phyloP scores from a whole-genome alignment of 2,797 vertebrate genomes.

The Squalus acanthias region DNA sequence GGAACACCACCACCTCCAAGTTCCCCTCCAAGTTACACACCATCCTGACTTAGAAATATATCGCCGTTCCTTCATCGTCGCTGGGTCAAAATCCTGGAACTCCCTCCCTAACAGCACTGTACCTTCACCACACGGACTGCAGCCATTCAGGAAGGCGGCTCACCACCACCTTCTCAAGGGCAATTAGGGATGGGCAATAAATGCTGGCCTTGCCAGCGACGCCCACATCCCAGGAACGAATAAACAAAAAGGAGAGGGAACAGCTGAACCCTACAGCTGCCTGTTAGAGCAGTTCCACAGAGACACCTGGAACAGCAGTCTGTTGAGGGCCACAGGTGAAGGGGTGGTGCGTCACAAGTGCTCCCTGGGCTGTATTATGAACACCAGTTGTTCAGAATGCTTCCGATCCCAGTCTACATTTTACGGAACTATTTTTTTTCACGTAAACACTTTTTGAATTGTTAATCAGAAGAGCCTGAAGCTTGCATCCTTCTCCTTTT shows the following conservation, averaged over 20 bases:
- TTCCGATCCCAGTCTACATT: background rate
- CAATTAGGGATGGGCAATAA: no score
- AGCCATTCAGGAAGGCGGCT: no score
- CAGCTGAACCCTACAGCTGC: background rate
- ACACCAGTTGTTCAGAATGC: background rate
- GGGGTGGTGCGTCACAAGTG: background rate
- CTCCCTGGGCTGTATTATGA: background rate
- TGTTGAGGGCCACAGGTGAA: background rate
- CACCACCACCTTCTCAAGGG: no score
- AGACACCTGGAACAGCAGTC: background rate
- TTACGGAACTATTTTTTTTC: background rate
- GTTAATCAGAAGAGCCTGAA: background rate
- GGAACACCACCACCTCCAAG: no score
- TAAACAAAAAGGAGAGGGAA: background rate
- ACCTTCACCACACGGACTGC: no score
- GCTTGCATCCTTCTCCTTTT: background rate
- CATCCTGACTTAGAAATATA: no score
- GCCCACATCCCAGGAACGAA: no score
- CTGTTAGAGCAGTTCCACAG: background rate
- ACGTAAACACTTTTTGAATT: background rate
- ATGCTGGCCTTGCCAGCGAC: no score
- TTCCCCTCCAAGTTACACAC: no score
- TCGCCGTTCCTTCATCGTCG: no score
- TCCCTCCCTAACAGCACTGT: no score
- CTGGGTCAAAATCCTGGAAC: no score